Evolutionary conservation across 2,113 vertebrate genomes (phyloP).

Genomic region (Urocynchramus pylzowi): DNA sequence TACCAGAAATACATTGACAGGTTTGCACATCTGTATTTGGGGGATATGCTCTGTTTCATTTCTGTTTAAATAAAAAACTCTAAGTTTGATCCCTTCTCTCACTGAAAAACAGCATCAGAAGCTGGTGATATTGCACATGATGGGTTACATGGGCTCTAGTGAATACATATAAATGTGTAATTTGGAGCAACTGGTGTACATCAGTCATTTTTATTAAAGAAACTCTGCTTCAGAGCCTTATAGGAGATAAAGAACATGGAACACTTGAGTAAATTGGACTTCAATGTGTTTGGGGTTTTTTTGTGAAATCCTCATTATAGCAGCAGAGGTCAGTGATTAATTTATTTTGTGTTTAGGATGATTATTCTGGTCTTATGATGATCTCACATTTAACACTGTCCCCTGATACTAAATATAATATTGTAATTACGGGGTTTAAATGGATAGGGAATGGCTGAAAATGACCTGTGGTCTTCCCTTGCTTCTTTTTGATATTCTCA

Average conservation of each 20-base stretch:
- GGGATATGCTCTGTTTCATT: not conserved
- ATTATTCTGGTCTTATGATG: not conserved
- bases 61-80: not conserved
- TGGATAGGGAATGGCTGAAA: conserved; percentile 5
- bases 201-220: conserved; percentile 47
- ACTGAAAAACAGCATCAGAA: not conserved
- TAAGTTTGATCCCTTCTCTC: not conserved
- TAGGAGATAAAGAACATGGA: conserved; percentile 15
- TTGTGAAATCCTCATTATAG: not conserved
- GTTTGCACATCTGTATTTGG: not conserved
- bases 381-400: not conserved
- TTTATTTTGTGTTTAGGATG: conserved; percentile 25
- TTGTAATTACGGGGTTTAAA: not conserved
- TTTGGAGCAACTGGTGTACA: conserved; percentile 24
- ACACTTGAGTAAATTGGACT: conserved; percentile 36
- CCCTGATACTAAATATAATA: not conserved
- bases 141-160: not conserved
- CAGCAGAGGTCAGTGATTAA: conserved; percentile 5
- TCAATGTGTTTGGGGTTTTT: not conserved
- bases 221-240: conserved; percentile 3
- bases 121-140: not conserved
- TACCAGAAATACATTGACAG: not conserved
- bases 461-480: conserved; percentile 24
- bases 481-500: conserved; percentile 31
- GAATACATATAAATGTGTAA: not conserved